A percentile compares a stretch with the other conserved stretches of the same genome.
Conservation (phyloP, 2,888 invertebrate species). For the Axea sp. region DNA sequence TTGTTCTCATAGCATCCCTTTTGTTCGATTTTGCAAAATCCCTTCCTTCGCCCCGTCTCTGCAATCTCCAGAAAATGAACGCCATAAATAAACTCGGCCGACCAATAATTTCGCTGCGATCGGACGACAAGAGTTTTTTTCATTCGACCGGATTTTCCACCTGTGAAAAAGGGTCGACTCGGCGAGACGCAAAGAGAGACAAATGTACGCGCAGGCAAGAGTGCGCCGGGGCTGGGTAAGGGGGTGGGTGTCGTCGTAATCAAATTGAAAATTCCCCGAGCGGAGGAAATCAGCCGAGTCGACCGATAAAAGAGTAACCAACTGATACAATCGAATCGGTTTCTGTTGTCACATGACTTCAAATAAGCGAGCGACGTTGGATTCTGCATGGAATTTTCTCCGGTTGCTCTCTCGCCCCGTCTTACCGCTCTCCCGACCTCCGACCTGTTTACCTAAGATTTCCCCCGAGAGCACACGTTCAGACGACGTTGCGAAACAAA, state of each 20-base stretch:
- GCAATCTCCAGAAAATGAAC: conserved; percentile 70
- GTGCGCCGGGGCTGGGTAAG: conserved; percentile 39
- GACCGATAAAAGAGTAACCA: conserved; percentile 74
- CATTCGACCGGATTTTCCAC: conserved; percentile 56
- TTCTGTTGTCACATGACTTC: conserved; percentile 71
- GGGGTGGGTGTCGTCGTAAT: conserved; percentile 69
- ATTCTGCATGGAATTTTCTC: conserved; percentile 46
- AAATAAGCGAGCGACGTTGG: conserved; percentile 69
- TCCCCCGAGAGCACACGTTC: conserved; percentile 57
- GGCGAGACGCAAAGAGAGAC: conserved; percentile 48
- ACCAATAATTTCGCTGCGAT: conserved; percentile 74
- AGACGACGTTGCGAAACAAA: conserved; percentile 36
- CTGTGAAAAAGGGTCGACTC: conserved; percentile 61
- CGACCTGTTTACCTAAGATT: conserved; percentile 59
- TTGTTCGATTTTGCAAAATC: conserved; percentile 22
- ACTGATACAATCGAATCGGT: conserved; percentile 71
- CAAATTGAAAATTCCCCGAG: conserved; percentile 74
- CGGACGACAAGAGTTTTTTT: conserved; percentile 73
- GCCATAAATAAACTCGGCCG: conserved; percentile 75
- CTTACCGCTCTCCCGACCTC: conserved; percentile 1
- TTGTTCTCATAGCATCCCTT: conserved; percentile 36
- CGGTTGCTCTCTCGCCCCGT: neutral
- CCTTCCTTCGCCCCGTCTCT: conserved; percentile 25
- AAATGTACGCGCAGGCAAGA: conserved; percentile 43
- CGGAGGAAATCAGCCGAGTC: conserved; percentile 65